These are phyloP conservation scores for Albula goreensis DNA, from an alignment of 2,113 vertebrate species.

Conservation along the genomic window DNA sequence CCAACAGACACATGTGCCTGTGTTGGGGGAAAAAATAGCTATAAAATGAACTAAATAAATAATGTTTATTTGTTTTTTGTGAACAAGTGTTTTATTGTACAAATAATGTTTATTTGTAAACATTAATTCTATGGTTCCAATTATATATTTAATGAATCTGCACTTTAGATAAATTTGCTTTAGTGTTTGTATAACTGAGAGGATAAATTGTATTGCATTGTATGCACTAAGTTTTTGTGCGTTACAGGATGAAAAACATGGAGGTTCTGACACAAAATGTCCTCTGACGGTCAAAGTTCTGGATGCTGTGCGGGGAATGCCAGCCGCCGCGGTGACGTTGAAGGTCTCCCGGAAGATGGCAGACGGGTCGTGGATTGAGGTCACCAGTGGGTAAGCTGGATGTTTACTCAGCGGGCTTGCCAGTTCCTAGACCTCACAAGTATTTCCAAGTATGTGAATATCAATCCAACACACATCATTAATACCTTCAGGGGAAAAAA, in stretches of 20 bases:
- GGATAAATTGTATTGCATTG: too few species aligned
- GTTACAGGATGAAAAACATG: slow-evolving; percentile 57
- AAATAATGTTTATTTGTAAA: too few species aligned
- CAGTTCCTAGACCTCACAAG: not conserved
- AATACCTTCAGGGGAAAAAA: too few species aligned
- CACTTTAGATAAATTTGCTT: too few species aligned
- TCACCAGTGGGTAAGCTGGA: slow-evolving; percentile 72
- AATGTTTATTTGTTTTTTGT: too few species aligned
- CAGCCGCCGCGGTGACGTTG: slow-evolving; percentile 73
- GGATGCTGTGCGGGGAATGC: slow-evolving; percentile 82
- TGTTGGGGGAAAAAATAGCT: too few species aligned
- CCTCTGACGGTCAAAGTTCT: slow-evolving; percentile 89
- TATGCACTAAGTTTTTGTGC: not conserved
- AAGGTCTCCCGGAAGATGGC: slow-evolving; percentile 69
- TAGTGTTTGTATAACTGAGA: too few species aligned
- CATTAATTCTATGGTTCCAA: too few species aligned
- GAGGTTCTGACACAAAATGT: slow-evolving; percentile 72
- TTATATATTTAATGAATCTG: too few species aligned
- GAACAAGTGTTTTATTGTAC: too few species aligned
- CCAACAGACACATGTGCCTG: too few species aligned
- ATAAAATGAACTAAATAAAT: too few species aligned
- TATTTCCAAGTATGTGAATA: not conserved
- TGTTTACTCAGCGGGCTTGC: not conserved
- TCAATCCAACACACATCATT: not conserved
- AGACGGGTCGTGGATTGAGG: slow-evolving; percentile 73